Evolutionary conservation across 1,140 invertebrate species (phyloP).

Genomic region (Thaumetopoea pityocampa): DNA sequence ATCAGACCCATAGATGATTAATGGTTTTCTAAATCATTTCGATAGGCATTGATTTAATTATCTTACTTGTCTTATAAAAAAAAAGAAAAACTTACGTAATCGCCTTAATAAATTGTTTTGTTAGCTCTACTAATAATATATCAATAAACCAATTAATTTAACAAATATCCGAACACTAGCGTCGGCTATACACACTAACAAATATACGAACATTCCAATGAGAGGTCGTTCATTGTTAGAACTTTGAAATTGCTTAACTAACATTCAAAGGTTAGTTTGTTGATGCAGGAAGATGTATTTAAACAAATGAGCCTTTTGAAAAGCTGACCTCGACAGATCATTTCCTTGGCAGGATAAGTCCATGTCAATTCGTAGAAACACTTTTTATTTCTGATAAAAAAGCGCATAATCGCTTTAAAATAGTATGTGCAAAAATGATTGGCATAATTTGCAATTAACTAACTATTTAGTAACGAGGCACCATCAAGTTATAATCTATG

Average conservation of each 20-base stretch:
- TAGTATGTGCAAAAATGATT: background rate
- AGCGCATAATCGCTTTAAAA: slow-evolving; percentile 1
- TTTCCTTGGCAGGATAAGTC: slow-evolving; percentile 30
- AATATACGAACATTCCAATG: slow-evolving; percentile 26
- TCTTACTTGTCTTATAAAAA: background rate
- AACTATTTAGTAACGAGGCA: too few relatives aligned
- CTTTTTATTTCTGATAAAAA: slow-evolving; percentile 6
- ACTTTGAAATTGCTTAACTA: slow-evolving; percentile 29
- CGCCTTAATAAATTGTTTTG: slow-evolving; percentile 4
- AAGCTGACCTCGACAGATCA: slow-evolving; percentile 29
- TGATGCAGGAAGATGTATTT: slow-evolving; percentile 35
- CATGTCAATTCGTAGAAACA: slow-evolving; percentile 17
- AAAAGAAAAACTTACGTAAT: slow-evolving; percentile 4
- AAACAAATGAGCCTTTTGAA: slow-evolving; percentile 33
- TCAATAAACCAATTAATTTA: slow-evolving; percentile 40
- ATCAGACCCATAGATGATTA: too few relatives aligned
- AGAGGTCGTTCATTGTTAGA: slow-evolving; percentile 46
- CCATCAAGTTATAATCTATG: too few relatives aligned
- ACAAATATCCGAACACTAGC: slow-evolving; percentile 27
- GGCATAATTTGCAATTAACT: slow-evolving; percentile 5
- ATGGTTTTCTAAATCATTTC: slow-evolving; percentile 1
- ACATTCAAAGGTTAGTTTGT: slow-evolving; percentile 28
- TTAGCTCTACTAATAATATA: slow-evolving; percentile 13
- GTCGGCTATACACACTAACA: too few relatives aligned
- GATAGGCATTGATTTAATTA: slow-evolving; percentile 9